These are phyloP conservation scores for Neuroterus valhalla DNA, from an alignment of 1,140 invertebrate species.

Conservation along the genomic window DNA sequence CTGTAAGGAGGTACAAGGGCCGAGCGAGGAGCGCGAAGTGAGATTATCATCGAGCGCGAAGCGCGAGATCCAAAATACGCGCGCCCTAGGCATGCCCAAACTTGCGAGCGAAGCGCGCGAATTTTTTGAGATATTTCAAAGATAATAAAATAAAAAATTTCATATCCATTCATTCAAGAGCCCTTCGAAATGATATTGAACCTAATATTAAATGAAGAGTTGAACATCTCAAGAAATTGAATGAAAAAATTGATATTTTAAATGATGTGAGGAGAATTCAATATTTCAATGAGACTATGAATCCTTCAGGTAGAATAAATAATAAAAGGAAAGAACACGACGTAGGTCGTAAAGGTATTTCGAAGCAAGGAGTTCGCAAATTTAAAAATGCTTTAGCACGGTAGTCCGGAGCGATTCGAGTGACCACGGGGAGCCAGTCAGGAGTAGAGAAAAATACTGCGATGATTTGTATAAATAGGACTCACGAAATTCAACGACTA, in stretches of 20 bases:
- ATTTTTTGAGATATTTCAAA: too few relatives aligned
- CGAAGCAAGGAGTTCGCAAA: constrained; percentile 32
- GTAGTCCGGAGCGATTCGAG: constrained; percentile 53
- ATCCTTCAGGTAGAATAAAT: constrained; percentile 8
- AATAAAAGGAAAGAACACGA: constrained; percentile 23
- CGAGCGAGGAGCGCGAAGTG: too few relatives aligned
- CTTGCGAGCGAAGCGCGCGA: too few relatives aligned
- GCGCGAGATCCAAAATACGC: too few relatives aligned
- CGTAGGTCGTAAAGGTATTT: constrained; percentile 8
- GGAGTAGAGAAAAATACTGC: constrained; percentile 58
- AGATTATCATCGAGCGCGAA: too few relatives aligned
- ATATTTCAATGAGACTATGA: not conserved
- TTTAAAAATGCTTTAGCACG: constrained; percentile 62
- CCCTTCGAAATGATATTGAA: too few relatives aligned
- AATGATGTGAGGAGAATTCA: not conserved
- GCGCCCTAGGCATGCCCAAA: too few relatives aligned
- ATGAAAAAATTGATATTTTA: not conserved
- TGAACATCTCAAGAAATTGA: too few relatives aligned
- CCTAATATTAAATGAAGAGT: too few relatives aligned
- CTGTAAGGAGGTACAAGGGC: too few relatives aligned
- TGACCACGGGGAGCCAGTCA: constrained; percentile 54
- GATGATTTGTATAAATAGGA: constrained; percentile 64
- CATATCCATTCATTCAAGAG: too few relatives aligned
- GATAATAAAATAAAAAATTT: too few relatives aligned
- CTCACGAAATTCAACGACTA: constrained; percentile 51